These are phyloP conservation scores for Pachypanchax playfairii DNA, from an alignment of 2,113 vertebrate species.

Conservation along the genomic window DNA sequence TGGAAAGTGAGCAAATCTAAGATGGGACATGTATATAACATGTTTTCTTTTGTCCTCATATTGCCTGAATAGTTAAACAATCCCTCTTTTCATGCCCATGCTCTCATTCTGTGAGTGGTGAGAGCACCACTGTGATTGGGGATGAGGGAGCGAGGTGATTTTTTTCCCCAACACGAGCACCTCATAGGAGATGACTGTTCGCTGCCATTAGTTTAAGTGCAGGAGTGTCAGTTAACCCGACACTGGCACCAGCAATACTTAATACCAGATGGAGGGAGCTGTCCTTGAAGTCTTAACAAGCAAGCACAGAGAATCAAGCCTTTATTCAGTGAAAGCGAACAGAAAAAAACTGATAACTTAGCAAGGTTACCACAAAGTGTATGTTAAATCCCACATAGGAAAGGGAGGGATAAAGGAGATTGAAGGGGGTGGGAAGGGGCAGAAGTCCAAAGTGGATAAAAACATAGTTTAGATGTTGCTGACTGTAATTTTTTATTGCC, in stretches of 20 bases:
- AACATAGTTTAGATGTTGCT: conserved; percentile 83
- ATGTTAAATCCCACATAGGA: conserved; percentile 83
- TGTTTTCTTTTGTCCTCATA: conserved; percentile 72
- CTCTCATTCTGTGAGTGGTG: conserved; percentile 75
- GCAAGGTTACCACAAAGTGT: conserved; percentile 84
- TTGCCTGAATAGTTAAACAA: conserved; percentile 75
- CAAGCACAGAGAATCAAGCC: conserved; percentile 77
- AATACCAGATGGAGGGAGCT: conserved; percentile 82
- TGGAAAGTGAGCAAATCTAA: conserved; percentile 61
- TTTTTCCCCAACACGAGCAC: conserved; percentile 76
- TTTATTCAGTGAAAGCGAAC: conserved; percentile 82
- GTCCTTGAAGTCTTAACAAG: conserved; percentile 85
- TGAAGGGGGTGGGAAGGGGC: conserved; percentile 72
- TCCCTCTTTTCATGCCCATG: conserved; percentile 78
- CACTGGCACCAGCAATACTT: conserved; percentile 81
- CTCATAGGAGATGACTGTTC: conserved; percentile 77
- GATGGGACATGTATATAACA: conserved; percentile 72
- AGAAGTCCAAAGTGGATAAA: conserved; percentile 79
- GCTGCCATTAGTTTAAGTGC: conserved; percentile 78
- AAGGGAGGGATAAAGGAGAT: conserved; percentile 74
- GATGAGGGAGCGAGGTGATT: conserved; percentile 74
- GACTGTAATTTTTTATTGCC: conserved; percentile 85
- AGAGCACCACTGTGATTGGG: conserved; percentile 75
- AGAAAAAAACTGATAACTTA: conserved; percentile 85
- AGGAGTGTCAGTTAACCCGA: conserved; percentile 83